Base-by-base conservation (phyloP, 2,113 vertebrate species). In the Corythoichthys haematopterus region DNA sequence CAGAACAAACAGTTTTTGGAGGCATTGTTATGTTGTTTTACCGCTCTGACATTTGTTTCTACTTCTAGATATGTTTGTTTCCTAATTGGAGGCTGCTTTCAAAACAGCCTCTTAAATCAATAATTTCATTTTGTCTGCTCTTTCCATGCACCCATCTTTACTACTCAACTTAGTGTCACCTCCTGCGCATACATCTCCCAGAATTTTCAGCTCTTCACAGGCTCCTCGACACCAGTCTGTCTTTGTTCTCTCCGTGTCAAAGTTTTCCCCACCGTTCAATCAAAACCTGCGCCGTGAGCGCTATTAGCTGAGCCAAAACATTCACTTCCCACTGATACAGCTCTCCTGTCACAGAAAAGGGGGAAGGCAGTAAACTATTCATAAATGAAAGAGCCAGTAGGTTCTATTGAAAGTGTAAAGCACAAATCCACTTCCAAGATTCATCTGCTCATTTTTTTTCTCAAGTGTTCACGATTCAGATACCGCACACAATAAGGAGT, bases 261-360 rank as follows among this genome's bases (percentile, higher is more conserved):
- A 73, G 68, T 71, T 71, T 71, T 64, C 69, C 58, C 75, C 64
- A 48, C 57, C 61, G 35, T 72, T 84, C 80, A 76, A 68, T 85
- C 83, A 81, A 71, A 82, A 74, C 70, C 52, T 68, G 52, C 62
- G 71, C 79, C 77, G 70, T 63, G 6, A 71, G 73, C 76, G 37
- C 76, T 76, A 80, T 83, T 80, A 80, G 77, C 64, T 51, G 63
- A 70, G 72, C 73, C 15, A 38, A 28, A 71, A 68, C 69, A 73
- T 78, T 85, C 75, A 47, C 72, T 62, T 73, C 71, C 61, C 71
- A 85, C 83, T 85, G 86, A 75, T 84, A 81, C 70, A 50, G 8
- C 64, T 80, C 76, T 67, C 56, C 79, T 81, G 74, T 85, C 78
- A 80, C 59, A 71, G 40, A 60, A 78, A 64, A 76, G 75, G 67